Base-by-base conservation (phyloP, 2,888 invertebrate genomes). In the Biston stratarius region DNA sequence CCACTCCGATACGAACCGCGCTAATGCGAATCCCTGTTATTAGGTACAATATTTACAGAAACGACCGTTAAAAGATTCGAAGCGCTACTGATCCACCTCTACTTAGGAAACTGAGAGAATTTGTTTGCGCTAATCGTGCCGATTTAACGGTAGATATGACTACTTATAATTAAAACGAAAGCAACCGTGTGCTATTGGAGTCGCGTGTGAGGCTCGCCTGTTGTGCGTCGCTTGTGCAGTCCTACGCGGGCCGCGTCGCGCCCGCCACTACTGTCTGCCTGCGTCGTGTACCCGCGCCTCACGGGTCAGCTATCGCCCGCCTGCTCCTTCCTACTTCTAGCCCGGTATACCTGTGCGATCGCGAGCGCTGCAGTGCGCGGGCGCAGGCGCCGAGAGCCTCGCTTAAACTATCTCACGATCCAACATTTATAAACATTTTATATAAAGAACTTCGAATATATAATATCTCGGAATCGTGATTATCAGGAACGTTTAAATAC, bases 21-120 rank as follows among this genome's bases (percentile, higher is more conserved):
- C 87, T 89, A 85, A 81, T 86, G 90, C 91, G 87, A 88, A 88
- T 83, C 86, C 84, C 88, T 84, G 83, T 85, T 83, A 87, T 85
- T 91, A 55, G 55, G 42, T 55, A 90, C 87, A 89, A 90, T 92
- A 93, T 93, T 92, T 94, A 93, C 92, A 92, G 83, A 87, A 90
- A 92, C 87, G 84, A 61, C 63, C 63, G 67, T 68, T 51, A 68
- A 63, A 67, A 68, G 67, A 85, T 90, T 88, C 85, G 86, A 93
- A 92, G 92, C 92, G 86, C 93, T 94, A 93, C 92, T 89, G 87
- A 89, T 90, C 80, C 90, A 89, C 87, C 85, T 87, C 92, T 92
- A 92, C 88, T 86, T 90, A 90, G 87, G 88, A 92, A 93, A 93
- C 90, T 84, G 89, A 91, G 89, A 91, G 85, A 88, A 86, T 84